Conservation (phyloP, 2,797 vertebrate species). For the Sebastolobus altivelis region DNA sequence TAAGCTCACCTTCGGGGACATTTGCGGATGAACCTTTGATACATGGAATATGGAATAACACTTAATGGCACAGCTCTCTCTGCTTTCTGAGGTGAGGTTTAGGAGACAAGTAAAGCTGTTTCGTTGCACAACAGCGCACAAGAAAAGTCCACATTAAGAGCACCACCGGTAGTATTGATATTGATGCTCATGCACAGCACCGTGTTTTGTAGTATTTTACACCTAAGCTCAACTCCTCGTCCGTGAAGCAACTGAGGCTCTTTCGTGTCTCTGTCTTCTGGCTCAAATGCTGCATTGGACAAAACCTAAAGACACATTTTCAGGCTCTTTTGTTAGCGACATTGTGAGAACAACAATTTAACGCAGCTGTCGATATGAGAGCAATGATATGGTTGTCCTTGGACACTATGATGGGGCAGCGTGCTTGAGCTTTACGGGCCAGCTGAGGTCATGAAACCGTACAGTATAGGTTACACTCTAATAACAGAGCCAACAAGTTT, state of each 20-base stretch:
- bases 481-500: slow-evolving; percentile 63
- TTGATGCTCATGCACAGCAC: slow-evolving; percentile 26
- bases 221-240: slow-evolving; percentile 3
- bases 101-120: slow-evolving; percentile 35
- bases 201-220: slow-evolving; percentile 25
- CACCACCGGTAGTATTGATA: slow-evolving; percentile 29
- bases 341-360: slow-evolving; percentile 49
- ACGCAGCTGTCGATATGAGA: slow-evolving; percentile 59
- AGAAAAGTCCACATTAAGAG: slow-evolving; percentile 39
- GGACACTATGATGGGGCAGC: slow-evolving; percentile 64
- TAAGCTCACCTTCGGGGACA: slow-evolving; percentile 50
- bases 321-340: slow-evolving; percentile 24
- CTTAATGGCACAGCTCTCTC: slow-evolving; percentile 45
- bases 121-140: slow-evolving; percentile 49
- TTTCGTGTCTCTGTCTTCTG: background rate
- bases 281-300: slow-evolving; percentile 30
- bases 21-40: slow-evolving; percentile 63
- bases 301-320: slow-evolving; percentile 33
- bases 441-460: slow-evolving; percentile 74
- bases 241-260: background rate
- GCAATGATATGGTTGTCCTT: slow-evolving; percentile 67
- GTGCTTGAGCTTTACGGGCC: slow-evolving; percentile 63
- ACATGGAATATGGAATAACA: slow-evolving; percentile 55
- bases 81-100: slow-evolving; percentile 41
- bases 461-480: slow-evolving; percentile 67